phyloP scores from a whole-genome alignment of 1,140 invertebrate species.

The Frieseomelitta varia region DNA sequence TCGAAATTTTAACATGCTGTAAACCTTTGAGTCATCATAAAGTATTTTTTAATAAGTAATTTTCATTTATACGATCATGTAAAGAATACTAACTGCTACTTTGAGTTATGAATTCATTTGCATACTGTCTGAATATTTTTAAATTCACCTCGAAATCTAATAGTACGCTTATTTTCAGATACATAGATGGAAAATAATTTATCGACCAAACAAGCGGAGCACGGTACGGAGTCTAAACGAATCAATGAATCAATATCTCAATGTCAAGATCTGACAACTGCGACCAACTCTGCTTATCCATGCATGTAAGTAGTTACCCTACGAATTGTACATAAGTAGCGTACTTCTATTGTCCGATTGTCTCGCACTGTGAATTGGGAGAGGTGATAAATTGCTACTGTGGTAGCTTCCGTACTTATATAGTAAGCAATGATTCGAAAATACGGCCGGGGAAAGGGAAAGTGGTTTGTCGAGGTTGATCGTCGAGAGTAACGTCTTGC shows the following conservation, averaged over 20 bases:
- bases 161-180: not conserved
- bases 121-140: too few species aligned
- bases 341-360: not conserved
- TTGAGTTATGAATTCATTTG: too few species aligned
- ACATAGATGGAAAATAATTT: too few species aligned
- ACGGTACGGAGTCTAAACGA: not conserved
- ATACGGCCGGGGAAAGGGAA: conserved; percentile 54
- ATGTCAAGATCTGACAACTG: not conserved
- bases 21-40: too few species aligned
- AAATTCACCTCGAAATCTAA: too few species aligned
- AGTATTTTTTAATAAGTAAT: too few species aligned
- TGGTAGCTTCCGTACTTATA: conserved; percentile 12
- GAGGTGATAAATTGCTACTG: conserved; percentile 3
- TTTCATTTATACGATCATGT: too few species aligned
- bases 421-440: conserved; percentile 36
- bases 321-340: not conserved
- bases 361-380: not conserved
- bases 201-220: too few species aligned
- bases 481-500: conserved; percentile 8
- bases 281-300: not conserved
- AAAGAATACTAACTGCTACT: too few species aligned
- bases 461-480: conserved; percentile 54
- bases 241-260: not conserved
- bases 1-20: too few species aligned
- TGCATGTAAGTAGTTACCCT: not conserved